Evolutionary conservation across 2,113 vertebrate species (phyloP).

Genomic region (Pycnonotus jocosus): DNA sequence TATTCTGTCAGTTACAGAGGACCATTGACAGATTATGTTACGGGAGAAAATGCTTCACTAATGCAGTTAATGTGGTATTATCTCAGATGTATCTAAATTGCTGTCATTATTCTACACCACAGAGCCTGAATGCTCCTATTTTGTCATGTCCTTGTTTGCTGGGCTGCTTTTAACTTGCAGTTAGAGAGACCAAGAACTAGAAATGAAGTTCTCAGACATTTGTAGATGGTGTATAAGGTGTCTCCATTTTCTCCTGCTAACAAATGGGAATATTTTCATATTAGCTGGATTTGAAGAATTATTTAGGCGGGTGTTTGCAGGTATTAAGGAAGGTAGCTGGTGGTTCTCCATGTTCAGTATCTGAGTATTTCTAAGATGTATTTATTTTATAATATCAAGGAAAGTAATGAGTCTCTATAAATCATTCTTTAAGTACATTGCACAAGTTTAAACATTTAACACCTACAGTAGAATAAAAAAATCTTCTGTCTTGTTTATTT

Average conservation of each 20-base stretch:
- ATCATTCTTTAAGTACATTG: background rate
- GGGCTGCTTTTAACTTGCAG: background rate
- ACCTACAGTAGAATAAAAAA: background rate
- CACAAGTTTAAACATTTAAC: background rate
- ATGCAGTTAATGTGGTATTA: slow-evolving; percentile 32
- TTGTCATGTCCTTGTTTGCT: background rate
- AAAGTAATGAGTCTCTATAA: background rate
- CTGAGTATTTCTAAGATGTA: background rate
- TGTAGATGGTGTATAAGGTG: background rate
- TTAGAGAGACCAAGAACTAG: background rate
- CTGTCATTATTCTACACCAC: slow-evolving; percentile 17
- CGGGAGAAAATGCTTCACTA: background rate
- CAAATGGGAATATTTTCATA: background rate
- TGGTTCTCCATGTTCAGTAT: background rate
- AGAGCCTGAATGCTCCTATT: background rate
- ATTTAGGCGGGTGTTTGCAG: background rate
- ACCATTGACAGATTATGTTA: background rate
- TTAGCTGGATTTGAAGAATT: background rate
- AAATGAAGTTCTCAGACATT: background rate
- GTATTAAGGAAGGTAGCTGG: background rate
- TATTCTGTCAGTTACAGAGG: background rate
- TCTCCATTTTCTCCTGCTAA: background rate
- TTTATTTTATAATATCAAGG: background rate
- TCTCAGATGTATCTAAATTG: slow-evolving; percentile 44
- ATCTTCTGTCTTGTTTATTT: background rate